Percentiles rank a stretch among this genome's conserved stretches.
These are phyloP conservation scores for Bombus affinis DNA, from an alignment of 1,140 invertebrate species.

Conservation along the genomic window DNA sequence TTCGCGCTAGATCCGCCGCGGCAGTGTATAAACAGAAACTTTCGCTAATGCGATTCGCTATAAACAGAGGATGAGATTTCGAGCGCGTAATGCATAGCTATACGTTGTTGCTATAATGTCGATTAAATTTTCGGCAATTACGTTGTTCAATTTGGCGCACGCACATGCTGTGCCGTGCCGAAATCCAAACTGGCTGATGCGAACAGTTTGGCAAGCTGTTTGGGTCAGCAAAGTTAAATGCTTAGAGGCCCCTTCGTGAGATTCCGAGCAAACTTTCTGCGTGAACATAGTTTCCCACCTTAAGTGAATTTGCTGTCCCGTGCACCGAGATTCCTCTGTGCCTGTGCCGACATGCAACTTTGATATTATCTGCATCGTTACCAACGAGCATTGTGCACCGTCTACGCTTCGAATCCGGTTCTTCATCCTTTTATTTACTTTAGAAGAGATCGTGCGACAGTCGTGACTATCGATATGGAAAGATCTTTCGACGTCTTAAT, in stretches of 20 bases:
- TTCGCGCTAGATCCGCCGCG: neutral
- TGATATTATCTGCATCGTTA: constrained; percentile 23
- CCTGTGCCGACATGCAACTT: constrained; percentile 17
- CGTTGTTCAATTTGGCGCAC: constrained; percentile 32
- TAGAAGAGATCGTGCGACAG: no score
- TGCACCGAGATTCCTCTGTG: constrained; percentile 20
- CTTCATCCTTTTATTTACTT: neutral
- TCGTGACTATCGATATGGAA: no score
- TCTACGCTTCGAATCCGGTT: neutral
- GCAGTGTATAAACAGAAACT: constrained; percentile 10
- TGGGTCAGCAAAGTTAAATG: constrained; percentile 42
- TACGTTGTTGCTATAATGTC: constrained; percentile 13
- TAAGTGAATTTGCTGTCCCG: constrained; percentile 44
- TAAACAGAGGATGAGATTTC: constrained; percentile 17
- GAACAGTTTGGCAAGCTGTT: constrained; percentile 40
- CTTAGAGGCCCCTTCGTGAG: constrained; percentile 21
- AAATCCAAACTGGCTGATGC: neutral
- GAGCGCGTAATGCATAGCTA: neutral
- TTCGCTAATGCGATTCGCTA: constrained; percentile 16
- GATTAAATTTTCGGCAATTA: constrained; percentile 45
- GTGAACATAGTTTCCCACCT: constrained; percentile 44
- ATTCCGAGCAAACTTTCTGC: constrained; percentile 12
- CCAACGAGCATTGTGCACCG: neutral
- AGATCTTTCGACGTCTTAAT: no score
- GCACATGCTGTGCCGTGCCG: neutral